Evolutionary conservation across 2,113 vertebrate genomes (phyloP), one percentile per base, ranked within the genome.

Genomic region (Onychostruthus taczanowskii): DNA sequence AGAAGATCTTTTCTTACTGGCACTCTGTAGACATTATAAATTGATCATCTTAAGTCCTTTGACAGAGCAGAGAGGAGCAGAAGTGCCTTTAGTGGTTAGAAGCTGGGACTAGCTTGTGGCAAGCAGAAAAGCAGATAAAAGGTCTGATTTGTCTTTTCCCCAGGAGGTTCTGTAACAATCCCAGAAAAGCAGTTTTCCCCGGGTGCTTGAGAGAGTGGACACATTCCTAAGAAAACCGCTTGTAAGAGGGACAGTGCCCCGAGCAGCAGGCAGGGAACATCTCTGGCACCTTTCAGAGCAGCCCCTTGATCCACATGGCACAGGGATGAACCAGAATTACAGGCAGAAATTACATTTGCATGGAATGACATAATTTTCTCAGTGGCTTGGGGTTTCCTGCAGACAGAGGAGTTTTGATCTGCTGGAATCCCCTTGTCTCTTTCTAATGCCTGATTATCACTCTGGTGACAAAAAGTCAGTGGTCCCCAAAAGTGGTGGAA

Each of bases 21-120:
- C 79, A 73, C 86, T 92, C 88, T 73, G 86, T 61, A 95, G 91
- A 94, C 67, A 37, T 91, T 87, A 90, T 73, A 85, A 96, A 94
- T 94, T 90, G 90, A 97, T 96, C 95, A 92, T 84, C 92, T 89
- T 95, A 93, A 96, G 84, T 90, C 86, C 83, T 94, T 92, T 82
- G 86, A 92, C 83, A 82, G 35, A 92, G 69, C 49, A 50, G 76
- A 84, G 76, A 90, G 41, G 49, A 82, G 69, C 62, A 96, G 78
- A 91, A 94, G 88, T 87, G 87, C 23, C 87, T 96, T 94, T 79
- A 90, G 94, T 91, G 84, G 74, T 28, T 73, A 74, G 89, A 85
- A 93, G 84, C 80, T 83, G 53, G 76, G 75, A 68, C 75, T 88
- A 44, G 67, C 61, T 93, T 49, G 74, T 96, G 77, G 81, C 95